Conservation (phyloP, 2,888 invertebrate species). For the Dynastes tityus region DNA sequence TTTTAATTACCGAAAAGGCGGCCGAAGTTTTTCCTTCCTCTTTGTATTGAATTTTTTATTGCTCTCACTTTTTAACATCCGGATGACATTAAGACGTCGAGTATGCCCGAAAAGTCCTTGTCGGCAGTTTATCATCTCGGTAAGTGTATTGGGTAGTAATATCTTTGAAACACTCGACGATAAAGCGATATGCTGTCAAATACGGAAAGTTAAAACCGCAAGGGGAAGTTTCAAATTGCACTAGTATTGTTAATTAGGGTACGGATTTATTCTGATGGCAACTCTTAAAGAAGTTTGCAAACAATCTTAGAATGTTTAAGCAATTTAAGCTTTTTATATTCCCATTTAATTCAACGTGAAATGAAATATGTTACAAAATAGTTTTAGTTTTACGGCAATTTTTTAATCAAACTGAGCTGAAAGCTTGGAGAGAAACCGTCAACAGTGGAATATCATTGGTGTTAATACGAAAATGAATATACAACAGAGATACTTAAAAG, state of each 20-base stretch:
- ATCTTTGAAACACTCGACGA: background rate
- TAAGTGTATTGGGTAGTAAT: slow-evolving; percentile 19
- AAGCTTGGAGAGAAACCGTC: no score
- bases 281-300: background rate
- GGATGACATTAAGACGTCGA: slow-evolving; percentile 18
- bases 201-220: background rate
- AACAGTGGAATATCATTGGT: no score
- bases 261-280: background rate
- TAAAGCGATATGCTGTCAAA: background rate
- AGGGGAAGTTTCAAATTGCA: background rate
- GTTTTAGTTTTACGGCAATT: no score
- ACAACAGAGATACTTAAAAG: no score
- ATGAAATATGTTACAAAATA: no score
- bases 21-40: slow-evolving; percentile 17
- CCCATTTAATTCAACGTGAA: no score
- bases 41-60: slow-evolving; percentile 42
- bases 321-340: no score
- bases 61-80: slow-evolving; percentile 28
- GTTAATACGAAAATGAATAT: no score
- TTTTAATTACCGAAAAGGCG: slow-evolving; percentile 35
- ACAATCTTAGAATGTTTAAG: background rate
- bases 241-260: background rate
- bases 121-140: slow-evolving; percentile 8
- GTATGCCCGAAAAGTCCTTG: background rate
- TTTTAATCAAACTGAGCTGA: no score